Evolutionary conservation across 2,888 invertebrate genomes (phyloP), one percentile per base, ranked within the genome.

Genomic region (Cosmorhoe ocellata): DNA sequence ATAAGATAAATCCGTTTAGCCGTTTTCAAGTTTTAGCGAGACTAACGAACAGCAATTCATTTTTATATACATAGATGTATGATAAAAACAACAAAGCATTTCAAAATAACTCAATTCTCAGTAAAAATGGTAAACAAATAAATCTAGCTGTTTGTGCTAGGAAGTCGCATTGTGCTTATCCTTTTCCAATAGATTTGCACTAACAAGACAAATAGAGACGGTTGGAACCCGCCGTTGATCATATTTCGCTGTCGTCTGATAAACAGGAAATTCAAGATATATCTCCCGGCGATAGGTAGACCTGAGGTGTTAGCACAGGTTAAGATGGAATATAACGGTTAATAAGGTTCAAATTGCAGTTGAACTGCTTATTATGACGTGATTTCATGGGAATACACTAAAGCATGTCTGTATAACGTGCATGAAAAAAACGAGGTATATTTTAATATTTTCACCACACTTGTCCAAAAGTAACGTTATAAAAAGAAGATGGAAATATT

Each of bases 141-240:
- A 62, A 64, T 67, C 69, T 63, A 55, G 59, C 59, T 67, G 58
- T 64, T 67, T 70, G 24, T 24, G 7, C 63, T 66, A 51, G 58
- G 58, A 64, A 59, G 62, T 65, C 60, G 60, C 55, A 62, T 46
- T 65, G 61, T 59, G 56, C 67, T 79, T 77, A 74, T 76, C 69
- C 74, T 76, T 77, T 81, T 81, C 80, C 81, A 72, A 79, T 79
- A 81, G 76, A 79, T 80, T 81, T 82, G 71, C 70, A 71, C 73
- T 79, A 81, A 81, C 79, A 79, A 78, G 81, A 77, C 76, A 82
- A 82, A 81, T 77, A 81, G 76, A 76, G 69, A 72, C 70, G 67
- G 63, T 66, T 67, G 68, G 63, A 44, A 55, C 66, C 56, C 47
- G 45, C 59, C 56, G 49, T 66, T 71, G 77, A 79, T 81, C 81